These are phyloP conservation scores for Synaphobranchus kaupii DNA, from an alignment of 2,797 vertebrate species.

Conservation along the genomic window DNA sequence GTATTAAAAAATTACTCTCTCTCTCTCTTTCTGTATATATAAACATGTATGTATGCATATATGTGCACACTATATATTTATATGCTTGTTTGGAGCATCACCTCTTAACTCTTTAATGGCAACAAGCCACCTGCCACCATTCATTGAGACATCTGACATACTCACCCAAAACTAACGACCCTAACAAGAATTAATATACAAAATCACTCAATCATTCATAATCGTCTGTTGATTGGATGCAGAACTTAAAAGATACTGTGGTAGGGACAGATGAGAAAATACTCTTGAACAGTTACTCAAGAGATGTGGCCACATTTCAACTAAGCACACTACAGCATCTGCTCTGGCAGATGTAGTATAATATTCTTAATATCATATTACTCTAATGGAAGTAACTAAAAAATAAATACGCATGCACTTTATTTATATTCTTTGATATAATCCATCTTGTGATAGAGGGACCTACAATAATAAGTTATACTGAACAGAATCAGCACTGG, in stretches of 20 bases:
- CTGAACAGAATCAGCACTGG: not conserved
- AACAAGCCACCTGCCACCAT: not conserved
- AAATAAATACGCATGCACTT: not conserved
- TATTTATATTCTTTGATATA: conserved; percentile 5
- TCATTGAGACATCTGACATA: not conserved
- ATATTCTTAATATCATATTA: not conserved
- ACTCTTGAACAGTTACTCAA: not conserved
- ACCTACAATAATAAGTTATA: conserved; percentile 10
- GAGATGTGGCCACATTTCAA: not conserved
- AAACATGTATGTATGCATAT: not conserved
- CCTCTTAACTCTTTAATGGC: not conserved
- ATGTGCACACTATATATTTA: not conserved
- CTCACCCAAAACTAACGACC: not conserved
- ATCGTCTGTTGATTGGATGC: not conserved
- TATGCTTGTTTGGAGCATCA: not conserved
- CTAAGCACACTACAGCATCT: not conserved
- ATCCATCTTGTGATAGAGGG: conserved; percentile 10
- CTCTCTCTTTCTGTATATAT: not conserved
- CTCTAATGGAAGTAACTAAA: too few species aligned
- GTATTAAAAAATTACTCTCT: not conserved
- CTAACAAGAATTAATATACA: not conserved
- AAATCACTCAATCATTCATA: not conserved
- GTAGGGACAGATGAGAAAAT: not conserved
- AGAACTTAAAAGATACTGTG: not conserved
- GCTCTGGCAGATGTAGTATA: not conserved